Base-by-base conservation (phyloP, 2,888 invertebrate genomes). In the Isotomurus palustris region DNA sequence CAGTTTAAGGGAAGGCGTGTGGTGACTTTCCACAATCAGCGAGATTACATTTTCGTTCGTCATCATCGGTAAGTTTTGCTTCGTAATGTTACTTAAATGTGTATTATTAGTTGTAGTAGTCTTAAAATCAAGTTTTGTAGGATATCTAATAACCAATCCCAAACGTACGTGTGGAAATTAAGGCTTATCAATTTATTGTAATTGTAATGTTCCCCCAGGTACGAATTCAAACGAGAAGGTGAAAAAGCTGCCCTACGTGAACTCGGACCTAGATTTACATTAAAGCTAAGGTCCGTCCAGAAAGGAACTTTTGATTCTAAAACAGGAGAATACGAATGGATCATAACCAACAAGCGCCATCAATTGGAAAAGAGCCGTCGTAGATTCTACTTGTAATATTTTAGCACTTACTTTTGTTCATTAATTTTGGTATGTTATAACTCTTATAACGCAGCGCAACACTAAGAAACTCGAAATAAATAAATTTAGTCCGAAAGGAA, bases 31-130 rank as follows among this genome's bases (percentile, higher is more conserved):
- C 99, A 99, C 77, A 99, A 99, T 78, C 99, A 99, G 76, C 81
- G 99, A 59, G 99, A 99, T 79, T 99, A 90, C 75, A 91, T 99
- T 71, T 99, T 99, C 79, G 96, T 99, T 75, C 83, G 99, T 56
- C 96, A 99, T 77, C 96, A 99, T 76, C 84, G 94, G 84, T 89
- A 72, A 53, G 35, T 43, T 8, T n/a, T 36, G 22, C 28, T 52
- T 14, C n/a, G 6, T 25, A 43, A 14, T 25, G 3, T 14, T 25
- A 21, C 5, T 21, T 17, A 28, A 25, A 17, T 48, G 14, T 25
- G n/a, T 41, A 41, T 50, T 27, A 52, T 43, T 41, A 41, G 8
- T 8, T 14, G 12, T 6, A 21, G 45, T n/a, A 40, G 12, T 17
- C n/a, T 8, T n/a, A n/a, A n/a, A n/a, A n/a, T n/a, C n/a, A n/a